Conservation (phyloP, 2,888 invertebrate genomes). For the Trissonchulus sp. region DNA sequence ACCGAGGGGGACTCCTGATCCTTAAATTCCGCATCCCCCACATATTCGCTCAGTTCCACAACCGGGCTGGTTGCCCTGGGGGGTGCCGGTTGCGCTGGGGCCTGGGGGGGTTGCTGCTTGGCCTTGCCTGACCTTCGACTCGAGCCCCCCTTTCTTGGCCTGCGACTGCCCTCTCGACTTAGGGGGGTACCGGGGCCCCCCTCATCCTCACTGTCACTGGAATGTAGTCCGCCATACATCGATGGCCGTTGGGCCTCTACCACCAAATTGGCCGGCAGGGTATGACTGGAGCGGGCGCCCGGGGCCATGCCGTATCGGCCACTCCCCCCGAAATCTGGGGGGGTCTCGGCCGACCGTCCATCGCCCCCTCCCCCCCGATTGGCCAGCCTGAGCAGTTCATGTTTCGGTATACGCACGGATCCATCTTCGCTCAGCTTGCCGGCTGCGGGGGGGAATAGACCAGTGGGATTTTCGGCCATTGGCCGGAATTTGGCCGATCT, state of each 20-base stretch:
- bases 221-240: neutral
- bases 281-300: neutral
- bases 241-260: neutral
- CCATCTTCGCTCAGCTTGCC: neutral
- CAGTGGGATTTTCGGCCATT: neutral
- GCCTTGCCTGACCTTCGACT: too few species aligned
- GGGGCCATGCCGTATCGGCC: too few species aligned
- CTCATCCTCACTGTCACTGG: conserved; percentile 1
- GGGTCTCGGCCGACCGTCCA: neutral
- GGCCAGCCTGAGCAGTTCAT: neutral
- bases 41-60: too few species aligned
- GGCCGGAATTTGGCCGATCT: neutral
- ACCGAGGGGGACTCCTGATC: too few species aligned
- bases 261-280: neutral
- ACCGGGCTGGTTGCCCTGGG: too few species aligned
- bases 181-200: neutral
- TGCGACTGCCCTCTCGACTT: neutral
- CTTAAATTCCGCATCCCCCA: too few species aligned
- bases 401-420: neutral
- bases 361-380: too few species aligned
- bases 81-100: too few species aligned
- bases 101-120: too few species aligned
- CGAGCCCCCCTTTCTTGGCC: neutral
- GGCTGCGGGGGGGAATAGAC: neutral
- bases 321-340: neutral